These are phyloP conservation scores for Austrolebias charrua DNA, from an alignment of 2,797 vertebrate genomes.

Conservation along the genomic window DNA sequence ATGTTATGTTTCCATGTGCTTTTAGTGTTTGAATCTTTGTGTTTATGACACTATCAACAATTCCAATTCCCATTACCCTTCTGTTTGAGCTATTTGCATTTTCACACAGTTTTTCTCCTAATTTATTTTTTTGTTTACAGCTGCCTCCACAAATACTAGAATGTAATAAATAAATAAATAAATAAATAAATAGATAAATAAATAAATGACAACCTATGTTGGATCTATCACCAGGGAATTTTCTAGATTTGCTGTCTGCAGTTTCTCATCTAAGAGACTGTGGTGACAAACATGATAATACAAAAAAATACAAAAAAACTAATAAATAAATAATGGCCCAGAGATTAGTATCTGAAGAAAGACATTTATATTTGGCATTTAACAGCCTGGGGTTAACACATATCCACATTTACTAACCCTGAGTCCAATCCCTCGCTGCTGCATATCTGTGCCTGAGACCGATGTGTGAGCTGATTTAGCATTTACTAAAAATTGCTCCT, in stretches of 20 bases:
- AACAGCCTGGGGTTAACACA: conserved; percentile 68
- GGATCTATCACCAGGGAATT: conserved; percentile 39
- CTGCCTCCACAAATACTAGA: conserved; percentile 1
- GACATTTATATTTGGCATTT: conserved; percentile 63
- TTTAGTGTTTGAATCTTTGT: conserved; percentile 27
- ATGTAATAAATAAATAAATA: not conserved
- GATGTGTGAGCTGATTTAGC: conserved; percentile 64
- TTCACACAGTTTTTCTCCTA: not conserved
- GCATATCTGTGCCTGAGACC: conserved; percentile 54
- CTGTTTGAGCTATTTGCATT: not conserved
- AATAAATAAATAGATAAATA: too few species aligned
- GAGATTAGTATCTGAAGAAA: conserved; percentile 59
- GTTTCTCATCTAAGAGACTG: conserved; percentile 35
- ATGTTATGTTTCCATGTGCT: conserved; percentile 22
- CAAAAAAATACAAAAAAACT: not conserved
- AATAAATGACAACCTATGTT: conserved; percentile 17
- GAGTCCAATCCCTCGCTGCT: conserved; percentile 30
- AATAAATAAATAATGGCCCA: conserved; percentile 13
- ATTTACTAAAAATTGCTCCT: conserved; percentile 46
- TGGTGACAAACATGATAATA: conserved; percentile 33
- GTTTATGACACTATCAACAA: conserved; percentile 38
- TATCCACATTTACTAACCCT: conserved; percentile 31
- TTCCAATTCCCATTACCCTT: conserved; percentile 24
- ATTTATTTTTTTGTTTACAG: not conserved
- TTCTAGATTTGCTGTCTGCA: conserved; percentile 28